Conservation (phyloP, 53 echinoderm and acorn worm species). For the Crossaster papposus region DNA sequence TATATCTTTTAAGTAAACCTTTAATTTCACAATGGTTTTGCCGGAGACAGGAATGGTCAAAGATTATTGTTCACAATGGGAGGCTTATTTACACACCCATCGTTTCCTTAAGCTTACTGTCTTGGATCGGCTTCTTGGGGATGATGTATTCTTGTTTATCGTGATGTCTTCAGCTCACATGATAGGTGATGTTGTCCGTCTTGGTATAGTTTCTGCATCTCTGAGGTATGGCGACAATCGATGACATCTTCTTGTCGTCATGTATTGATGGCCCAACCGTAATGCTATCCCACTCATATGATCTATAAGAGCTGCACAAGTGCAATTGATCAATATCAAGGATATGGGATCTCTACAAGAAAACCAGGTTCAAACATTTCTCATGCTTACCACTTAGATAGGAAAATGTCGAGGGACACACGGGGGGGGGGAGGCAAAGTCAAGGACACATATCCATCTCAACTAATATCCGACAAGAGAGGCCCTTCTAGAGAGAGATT, state of each 20-base stretch:
- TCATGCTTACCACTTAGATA: background rate
- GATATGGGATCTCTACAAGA: background rate
- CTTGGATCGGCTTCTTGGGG: no score
- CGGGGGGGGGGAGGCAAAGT: background rate
- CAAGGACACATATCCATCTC: conserved; percentile 9
- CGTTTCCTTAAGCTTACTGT: no score
- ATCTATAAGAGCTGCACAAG: background rate
- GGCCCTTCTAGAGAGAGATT: background rate
- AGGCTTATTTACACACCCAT: no score
- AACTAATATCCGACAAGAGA: background rate
- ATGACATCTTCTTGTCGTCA: conserved; percentile 1
- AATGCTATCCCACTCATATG: conserved; percentile 25
- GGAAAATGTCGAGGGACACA: background rate
- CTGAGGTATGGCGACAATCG: background rate
- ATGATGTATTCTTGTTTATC: background rate
- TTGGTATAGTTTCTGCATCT: background rate
- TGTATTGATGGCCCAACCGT: conserved; percentile 27
- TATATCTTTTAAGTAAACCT: no score
- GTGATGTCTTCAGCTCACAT: background rate
- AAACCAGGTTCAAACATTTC: background rate
- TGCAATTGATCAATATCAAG: background rate
- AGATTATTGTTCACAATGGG: no score
- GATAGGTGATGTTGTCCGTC: background rate
- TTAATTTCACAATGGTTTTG: no score
- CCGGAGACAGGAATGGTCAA: no score